phyloP scores from a whole-genome alignment of 2,888 invertebrate species.

The Mantis religiosa region DNA sequence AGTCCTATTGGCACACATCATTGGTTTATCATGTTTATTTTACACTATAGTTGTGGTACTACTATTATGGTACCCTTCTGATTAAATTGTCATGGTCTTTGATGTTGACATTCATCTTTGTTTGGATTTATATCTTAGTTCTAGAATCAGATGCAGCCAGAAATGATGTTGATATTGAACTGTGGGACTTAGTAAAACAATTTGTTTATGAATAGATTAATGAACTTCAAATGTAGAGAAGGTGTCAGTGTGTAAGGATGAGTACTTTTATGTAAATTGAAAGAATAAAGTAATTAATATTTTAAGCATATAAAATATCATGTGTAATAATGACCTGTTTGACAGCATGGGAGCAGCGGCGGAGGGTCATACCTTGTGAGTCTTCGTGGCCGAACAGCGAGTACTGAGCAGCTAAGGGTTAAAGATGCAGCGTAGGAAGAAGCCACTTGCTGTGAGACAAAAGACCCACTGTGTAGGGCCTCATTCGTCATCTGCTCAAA shows the following conservation, averaged over 20 bases:
- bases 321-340: constrained; percentile 5
- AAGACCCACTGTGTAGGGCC: background rate
- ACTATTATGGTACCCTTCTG: too few species aligned
- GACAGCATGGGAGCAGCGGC: constrained; percentile 26
- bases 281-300: background rate
- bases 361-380: constrained; percentile 33
- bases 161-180: too few species aligned
- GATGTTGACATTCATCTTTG: too few species aligned
- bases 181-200: too few species aligned
- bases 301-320: background rate
- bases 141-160: too few species aligned
- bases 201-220: too few species aligned
- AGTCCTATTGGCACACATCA: too few species aligned
- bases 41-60: too few species aligned
- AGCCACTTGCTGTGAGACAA: background rate
- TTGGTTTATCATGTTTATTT: too few species aligned
- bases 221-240: too few species aligned
- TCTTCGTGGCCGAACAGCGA: constrained; percentile 45
- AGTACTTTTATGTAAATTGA: background rate
- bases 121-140: too few species aligned
- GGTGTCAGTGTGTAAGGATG: background rate
- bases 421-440: constrained; percentile 21
- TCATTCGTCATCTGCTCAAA: background rate
- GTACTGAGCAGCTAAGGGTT: constrained; percentile 43
- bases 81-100: too few species aligned